Percentiles rank a stretch among this genome's conserved stretches.
phyloP scores from a whole-genome alignment of 2,797 vertebrate species.

The Epinephelus awoara region DNA sequence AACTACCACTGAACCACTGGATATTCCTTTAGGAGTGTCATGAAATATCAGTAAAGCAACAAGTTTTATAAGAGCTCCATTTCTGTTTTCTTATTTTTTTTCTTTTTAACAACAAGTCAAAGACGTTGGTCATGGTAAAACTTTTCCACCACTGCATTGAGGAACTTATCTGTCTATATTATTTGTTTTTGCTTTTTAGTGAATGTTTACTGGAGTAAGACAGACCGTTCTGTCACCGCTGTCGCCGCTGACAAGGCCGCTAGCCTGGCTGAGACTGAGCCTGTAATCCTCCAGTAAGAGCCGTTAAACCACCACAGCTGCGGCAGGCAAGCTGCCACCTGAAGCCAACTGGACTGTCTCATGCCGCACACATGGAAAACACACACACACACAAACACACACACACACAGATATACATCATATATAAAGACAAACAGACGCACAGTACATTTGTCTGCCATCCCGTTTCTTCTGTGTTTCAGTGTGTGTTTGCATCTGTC shows the following conservation, averaged over 20 bases:
- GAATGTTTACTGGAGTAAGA: conserved; percentile 59
- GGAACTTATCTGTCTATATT: conserved; percentile 6
- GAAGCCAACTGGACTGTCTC: conserved; percentile 67
- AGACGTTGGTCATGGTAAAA: conserved; percentile 29
- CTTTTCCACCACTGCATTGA: conserved; percentile 23
- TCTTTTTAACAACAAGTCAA: conserved; percentile 5
- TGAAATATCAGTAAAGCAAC: background rate
- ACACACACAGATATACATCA: conserved; percentile 19
- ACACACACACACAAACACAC: conserved; percentile 10
- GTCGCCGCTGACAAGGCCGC: conserved; percentile 56
- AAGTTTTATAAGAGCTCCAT: background rate
- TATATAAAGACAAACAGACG: conserved; percentile 37
- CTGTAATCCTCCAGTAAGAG: conserved; percentile 80
- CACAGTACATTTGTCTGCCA: background rate
- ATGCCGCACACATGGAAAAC: conserved; percentile 30
- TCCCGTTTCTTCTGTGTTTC: background rate
- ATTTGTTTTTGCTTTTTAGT: conserved; percentile 42
- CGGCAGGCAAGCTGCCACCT: conserved; percentile 74
- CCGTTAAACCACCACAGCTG: conserved; percentile 81
- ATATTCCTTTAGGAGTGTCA: background rate
- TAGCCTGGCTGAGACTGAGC: conserved; percentile 69
- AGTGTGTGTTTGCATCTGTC: conserved; percentile 19
- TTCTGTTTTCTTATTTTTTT: conserved; percentile 9
- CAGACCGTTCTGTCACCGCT: conserved; percentile 58
- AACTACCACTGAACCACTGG: too few relatives aligned